Percentiles rank a stretch among this genome's conserved stretches.
Evolutionary conservation across 2,888 invertebrate genomes (phyloP).

Genomic region (Lasioglossum figueresi): DNA sequence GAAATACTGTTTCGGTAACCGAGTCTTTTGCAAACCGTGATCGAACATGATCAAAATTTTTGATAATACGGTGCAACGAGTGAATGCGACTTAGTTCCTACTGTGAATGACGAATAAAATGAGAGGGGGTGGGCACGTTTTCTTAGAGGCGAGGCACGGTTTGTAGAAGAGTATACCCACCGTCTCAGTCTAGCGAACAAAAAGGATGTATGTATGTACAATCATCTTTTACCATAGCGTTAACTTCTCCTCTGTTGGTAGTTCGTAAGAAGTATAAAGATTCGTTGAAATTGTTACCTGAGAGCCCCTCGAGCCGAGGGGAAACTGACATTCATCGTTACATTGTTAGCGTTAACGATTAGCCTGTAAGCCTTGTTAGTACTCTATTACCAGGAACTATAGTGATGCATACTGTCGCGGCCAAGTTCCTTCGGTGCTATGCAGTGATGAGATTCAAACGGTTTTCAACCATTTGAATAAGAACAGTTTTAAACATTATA

Average conservation of each 20-base stretch:
- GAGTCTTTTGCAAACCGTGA: constrained; percentile 14
- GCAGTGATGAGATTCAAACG: constrained; percentile 10
- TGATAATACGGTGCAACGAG: constrained; percentile 35
- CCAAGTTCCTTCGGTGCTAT: constrained; percentile 63
- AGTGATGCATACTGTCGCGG: constrained; percentile 61
- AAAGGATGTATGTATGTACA: constrained; percentile 41
- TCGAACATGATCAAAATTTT: constrained; percentile 53
- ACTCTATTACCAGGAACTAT: constrained; percentile 60
- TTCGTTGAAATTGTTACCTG: constrained; percentile 76
- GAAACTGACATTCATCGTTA: constrained; percentile 58
- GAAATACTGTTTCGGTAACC: not conserved
- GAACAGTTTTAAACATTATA: not conserved
- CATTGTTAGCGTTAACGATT: constrained; percentile 55
- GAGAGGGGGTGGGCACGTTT: not conserved
- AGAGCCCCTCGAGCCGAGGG: constrained; percentile 61
- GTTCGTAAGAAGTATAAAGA: constrained; percentile 37
- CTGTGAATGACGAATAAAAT: constrained; percentile 9
- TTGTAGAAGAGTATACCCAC: constrained; percentile 1
- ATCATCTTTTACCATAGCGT: constrained; percentile 40
- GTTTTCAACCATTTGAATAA: not conserved
- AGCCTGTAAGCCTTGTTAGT: constrained; percentile 59
- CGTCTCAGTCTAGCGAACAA: constrained; percentile 12
- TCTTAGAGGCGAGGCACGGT: constrained; percentile 6
- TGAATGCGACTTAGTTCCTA: constrained; percentile 49
- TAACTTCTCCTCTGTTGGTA: constrained; percentile 37